Evolutionary conservation across 1,140 invertebrate species (phyloP), one percentile per base, ranked within the genome.

Genomic region (Apis mellifera): DNA sequence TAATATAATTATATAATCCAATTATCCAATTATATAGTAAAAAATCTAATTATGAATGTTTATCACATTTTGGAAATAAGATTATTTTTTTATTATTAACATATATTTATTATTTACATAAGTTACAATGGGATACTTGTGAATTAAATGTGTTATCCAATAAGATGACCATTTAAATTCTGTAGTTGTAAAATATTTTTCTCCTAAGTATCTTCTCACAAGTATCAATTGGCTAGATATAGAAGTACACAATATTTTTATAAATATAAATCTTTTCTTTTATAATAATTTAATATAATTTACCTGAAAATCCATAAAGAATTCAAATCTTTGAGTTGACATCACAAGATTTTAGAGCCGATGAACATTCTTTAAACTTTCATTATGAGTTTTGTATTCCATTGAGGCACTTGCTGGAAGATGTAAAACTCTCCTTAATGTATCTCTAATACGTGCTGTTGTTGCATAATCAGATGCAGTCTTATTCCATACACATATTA

Each of bases 401-500:
- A 99, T 97, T 89, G 97, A 96, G 82, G 98, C 97, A 94, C 97
- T 97, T 68, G 96, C 95, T 83, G 99, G 98, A 92, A 99, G 96
- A 95, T 99, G 98, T 87, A 99, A 95, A 88, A 99, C 97, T 92
- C 98, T 95, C 92, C 97, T 97, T 86, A 99, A 94, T 55, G 98
- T 99, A 94, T 99, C 99, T 90, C 98, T 96, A 89, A 99, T 99
- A 89, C 98, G 95, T 82, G 96, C 96, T 87, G 97, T 99, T 77
- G 97, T 98, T 79, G 95, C 95, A 91, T 96, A 95, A 95, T 99
- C 98, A 87, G 96, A 96, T 17, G 98, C 98, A 86, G 97, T 99
- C 92, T 97, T 96, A 95, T 99, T 99, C 99, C 99, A 99, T 88
- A 99, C 96, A 87, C 98, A 99, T 90, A 99, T 97, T 92, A 99